Percentiles rank a stretch among this genome's conserved stretches.
These are phyloP conservation scores for Apolygus lucorum DNA, from an alignment of 1,140 invertebrate genomes.

Conservation along the genomic window DNA sequence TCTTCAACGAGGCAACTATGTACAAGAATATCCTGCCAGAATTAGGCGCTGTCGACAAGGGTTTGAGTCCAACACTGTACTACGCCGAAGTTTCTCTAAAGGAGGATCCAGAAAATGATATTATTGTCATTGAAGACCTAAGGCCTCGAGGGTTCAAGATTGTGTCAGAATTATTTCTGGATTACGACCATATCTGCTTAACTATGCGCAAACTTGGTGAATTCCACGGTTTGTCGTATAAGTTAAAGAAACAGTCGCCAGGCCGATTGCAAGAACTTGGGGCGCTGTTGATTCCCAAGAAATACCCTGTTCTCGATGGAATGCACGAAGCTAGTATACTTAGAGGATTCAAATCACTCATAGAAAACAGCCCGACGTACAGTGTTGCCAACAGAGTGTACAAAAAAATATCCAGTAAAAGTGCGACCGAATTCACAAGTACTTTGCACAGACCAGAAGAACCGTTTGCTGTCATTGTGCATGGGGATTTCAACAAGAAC, in stretches of 20 bases:
- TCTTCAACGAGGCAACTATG: constrained; percentile 29
- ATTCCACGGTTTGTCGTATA: constrained; percentile 40
- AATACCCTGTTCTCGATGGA: too few species aligned
- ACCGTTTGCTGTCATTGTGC: constrained; percentile 40
- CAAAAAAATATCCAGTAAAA: background rate
- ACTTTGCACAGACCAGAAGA: constrained; percentile 25
- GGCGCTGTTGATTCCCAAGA: too few species aligned
- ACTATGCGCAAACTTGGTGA: constrained; percentile 37
- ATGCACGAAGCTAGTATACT: background rate
- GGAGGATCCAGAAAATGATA: constrained; percentile 19
- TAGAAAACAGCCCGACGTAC: background rate
- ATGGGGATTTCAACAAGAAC: constrained; percentile 47
- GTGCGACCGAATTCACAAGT: background rate
- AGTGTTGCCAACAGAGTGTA: background rate
- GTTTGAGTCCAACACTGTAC: constrained; percentile 25
- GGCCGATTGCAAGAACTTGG: too few species aligned
- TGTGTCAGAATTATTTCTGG: constrained; percentile 24
- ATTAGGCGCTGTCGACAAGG: background rate
- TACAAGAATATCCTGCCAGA: constrained; percentile 28
- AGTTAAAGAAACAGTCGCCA: constrained; percentile 34
- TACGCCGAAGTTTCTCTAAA: constrained; percentile 22
- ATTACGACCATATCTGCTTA: constrained; percentile 35
- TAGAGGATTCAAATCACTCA: background rate
- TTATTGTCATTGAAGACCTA: constrained; percentile 38
- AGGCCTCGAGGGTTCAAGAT: constrained; percentile 25